Evolutionary conservation across 2,888 invertebrate genomes (phyloP), one percentile per base, ranked within the genome.

Genomic region (Mimachlamys varia): DNA sequence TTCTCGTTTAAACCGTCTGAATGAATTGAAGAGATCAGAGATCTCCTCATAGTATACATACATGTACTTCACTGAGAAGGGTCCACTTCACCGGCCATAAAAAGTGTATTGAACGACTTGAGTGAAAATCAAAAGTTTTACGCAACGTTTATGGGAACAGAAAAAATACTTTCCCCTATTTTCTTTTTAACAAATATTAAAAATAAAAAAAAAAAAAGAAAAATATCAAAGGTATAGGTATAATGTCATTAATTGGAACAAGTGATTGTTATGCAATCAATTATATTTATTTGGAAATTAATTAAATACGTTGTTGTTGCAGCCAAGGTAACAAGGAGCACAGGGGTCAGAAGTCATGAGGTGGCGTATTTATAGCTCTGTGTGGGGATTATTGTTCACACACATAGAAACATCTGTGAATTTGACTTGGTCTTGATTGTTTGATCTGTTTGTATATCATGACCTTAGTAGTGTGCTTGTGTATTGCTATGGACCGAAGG

Each of bases 371-470:
- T 76, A 76, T 76, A 27, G 27, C 10, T 33, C 27, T 76, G 17
- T 76, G 13, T 76, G 15, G 19, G 7, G 76, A 62, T 62, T 53
- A 53, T 58, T 3, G n/a, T 58, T 58, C 58, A 58, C 58, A 58
- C 58, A 76, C 76, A 76, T 76, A 76, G 76, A 33, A 76, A 76
- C 76, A 76, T 76, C 76, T 76, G 76, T 76, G 76, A 76, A 12
- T 53, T 53, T 1, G 53, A 53, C 53, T n/a, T 53, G 53, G 53
- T 44, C 44, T 44, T 44, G 44, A 53, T 53, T 76, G 76, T 76
- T 76, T 76, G 76, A 76, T 76, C 76, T 15, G 76, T 27, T 58
- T 19, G 44, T 62, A 76, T 33, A 76, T 76, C 27, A 76, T 76
- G 76, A 76, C 76, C 33, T 12, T 2, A n/a, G n/a, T n/a, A n/a